These are phyloP conservation scores for Lomographa bimaculata DNA, from an alignment of 2,888 invertebrate species.

Conservation along the genomic window DNA sequence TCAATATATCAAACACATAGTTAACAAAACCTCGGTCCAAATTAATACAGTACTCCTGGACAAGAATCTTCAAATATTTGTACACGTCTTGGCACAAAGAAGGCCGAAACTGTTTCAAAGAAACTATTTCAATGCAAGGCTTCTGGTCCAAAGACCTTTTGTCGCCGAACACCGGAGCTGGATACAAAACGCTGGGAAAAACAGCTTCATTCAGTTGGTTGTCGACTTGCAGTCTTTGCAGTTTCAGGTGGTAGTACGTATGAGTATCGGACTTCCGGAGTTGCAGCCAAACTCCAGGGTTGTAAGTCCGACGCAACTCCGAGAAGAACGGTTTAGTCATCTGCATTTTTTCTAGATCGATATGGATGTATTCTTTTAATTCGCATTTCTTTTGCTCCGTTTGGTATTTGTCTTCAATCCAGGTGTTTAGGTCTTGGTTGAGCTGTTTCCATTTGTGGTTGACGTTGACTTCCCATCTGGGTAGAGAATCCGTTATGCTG, in stretches of 20 bases:
- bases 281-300: slow-evolving; percentile 90
- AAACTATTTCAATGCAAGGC: slow-evolving; percentile 84
- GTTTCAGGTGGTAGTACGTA: slow-evolving; percentile 86
- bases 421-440: slow-evolving; percentile 89
- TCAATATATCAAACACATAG: slow-evolving; percentile 85
- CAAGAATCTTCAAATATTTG: slow-evolving; percentile 84
- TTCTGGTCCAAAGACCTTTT: slow-evolving; percentile 55
- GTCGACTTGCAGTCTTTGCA: slow-evolving; percentile 89
- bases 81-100: slow-evolving; percentile 82
- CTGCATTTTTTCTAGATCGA: slow-evolving; percentile 92
- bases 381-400: slow-evolving; percentile 88
- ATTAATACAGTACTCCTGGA: slow-evolving; percentile 87
- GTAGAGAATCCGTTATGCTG: slow-evolving; percentile 87
- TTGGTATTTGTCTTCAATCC: slow-evolving; percentile 92
- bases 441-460: slow-evolving; percentile 91
- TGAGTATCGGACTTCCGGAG: slow-evolving; percentile 87
- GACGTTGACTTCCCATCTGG: slow-evolving; percentile 92
- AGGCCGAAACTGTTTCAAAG: slow-evolving; percentile 78
- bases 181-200: slow-evolving; percentile 87
- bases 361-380: slow-evolving; percentile 90
- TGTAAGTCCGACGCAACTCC: slow-evolving; percentile 88
- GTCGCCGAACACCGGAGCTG: slow-evolving; percentile 82
- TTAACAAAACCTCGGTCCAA: slow-evolving; percentile 87
- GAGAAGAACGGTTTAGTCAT: slow-evolving; percentile 95
- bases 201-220: slow-evolving; percentile 89